phyloP scores from a whole-genome alignment of 2,113 vertebrate genomes.

The Cyanocitta stelleri region DNA sequence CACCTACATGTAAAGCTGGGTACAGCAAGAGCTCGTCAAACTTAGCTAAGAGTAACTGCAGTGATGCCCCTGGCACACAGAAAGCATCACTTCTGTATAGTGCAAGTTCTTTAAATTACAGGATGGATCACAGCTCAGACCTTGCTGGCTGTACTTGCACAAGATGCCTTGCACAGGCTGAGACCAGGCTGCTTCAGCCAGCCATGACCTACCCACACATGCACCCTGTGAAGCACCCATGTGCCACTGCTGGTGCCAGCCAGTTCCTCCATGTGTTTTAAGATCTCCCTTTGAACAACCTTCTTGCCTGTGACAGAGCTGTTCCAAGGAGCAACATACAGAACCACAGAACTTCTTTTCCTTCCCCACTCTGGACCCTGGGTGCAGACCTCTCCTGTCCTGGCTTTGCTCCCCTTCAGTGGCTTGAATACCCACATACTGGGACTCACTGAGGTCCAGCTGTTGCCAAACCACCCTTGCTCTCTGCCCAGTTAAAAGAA shows the following conservation, averaged over 20 bases:
- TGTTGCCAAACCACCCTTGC: neutral
- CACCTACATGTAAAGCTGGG: neutral
- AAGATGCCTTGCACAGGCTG: neutral
- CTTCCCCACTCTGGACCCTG: neutral
- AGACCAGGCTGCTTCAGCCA: neutral
- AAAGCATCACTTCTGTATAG: neutral
- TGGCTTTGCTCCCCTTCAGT: neutral
- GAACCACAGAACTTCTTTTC: neutral
- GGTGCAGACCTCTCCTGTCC: neutral
- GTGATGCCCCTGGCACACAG: neutral
- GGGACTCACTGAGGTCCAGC: neutral
- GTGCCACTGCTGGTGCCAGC: neutral
- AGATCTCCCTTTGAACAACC: neutral
- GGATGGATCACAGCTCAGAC: neutral
- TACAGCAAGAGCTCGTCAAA: neutral
- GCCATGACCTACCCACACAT: neutral
- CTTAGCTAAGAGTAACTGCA: neutral
- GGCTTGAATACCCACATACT: neutral
- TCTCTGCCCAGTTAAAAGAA: neutral
- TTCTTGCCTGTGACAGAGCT: neutral
- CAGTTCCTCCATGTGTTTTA: neutral
- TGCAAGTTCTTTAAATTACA: neutral
- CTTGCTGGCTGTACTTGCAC: neutral
- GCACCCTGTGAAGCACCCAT: rapidly evolving
- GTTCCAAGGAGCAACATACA: neutral